Conservation (phyloP, 2,888 invertebrate genomes). For the Cremastinae sp. region DNA sequence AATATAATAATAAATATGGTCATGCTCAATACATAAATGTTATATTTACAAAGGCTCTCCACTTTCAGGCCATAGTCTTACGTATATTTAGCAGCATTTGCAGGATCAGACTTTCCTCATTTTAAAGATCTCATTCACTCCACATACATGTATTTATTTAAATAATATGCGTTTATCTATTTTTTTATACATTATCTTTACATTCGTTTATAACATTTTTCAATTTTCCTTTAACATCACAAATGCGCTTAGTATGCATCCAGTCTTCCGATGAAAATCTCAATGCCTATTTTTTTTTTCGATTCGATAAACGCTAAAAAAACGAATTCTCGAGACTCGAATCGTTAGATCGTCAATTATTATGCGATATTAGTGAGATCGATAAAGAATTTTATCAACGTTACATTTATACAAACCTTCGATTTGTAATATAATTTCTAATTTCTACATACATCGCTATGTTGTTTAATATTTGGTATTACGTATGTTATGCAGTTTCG, state of each 20-base stretch:
- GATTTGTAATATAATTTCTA: constrained; percentile 71
- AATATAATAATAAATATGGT: constrained; percentile 78
- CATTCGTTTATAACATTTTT: constrained; percentile 67
- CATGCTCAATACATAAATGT: constrained; percentile 76
- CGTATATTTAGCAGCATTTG: constrained; percentile 72
- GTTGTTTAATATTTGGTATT: constrained; percentile 78
- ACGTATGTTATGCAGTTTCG: constrained; percentile 67
- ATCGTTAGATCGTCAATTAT: constrained; percentile 56
- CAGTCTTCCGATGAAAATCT: constrained; percentile 72
- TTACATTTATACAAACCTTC: constrained; percentile 79
- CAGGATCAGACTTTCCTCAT: constrained; percentile 64
- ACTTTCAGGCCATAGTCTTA: constrained; percentile 76
- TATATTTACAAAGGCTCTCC: constrained; percentile 77
- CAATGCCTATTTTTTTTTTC: constrained; percentile 63
- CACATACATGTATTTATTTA: constrained; percentile 32
- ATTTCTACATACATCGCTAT: constrained; percentile 75
- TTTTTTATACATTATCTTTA: constrained; percentile 74
- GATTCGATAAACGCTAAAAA: constrained; percentile 47
- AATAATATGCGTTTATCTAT: constrained; percentile 65
- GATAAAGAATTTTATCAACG: constrained; percentile 76
- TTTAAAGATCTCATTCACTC: constrained; percentile 59
- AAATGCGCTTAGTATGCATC: constrained; percentile 71
- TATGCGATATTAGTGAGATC: constrained; percentile 74
- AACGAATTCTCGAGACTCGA: constrained; percentile 58
- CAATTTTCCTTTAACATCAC: constrained; percentile 70